Percentiles rank a stretch among this genome's conserved stretches.
phyloP scores from a whole-genome alignment of 2,113 vertebrate species.

The Oxygymnocypris stewartii region DNA sequence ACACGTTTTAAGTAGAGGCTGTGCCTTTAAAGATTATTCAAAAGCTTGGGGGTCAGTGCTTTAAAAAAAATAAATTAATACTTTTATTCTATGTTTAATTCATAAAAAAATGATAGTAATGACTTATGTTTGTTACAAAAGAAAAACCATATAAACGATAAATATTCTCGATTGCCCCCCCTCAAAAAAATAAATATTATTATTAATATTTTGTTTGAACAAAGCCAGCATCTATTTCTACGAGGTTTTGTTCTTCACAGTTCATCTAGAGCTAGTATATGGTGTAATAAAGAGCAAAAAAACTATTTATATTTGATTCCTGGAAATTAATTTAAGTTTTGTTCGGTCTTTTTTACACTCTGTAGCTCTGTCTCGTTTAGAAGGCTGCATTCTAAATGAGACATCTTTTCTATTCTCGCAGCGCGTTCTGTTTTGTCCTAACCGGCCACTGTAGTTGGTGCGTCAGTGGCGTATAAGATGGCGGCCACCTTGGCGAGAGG shows the following conservation, averaged over 20 bases:
- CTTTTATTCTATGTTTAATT: no score
- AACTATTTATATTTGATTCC: neutral
- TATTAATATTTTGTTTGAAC: neutral
- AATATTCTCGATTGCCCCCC: no score
- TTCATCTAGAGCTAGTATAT: neutral
- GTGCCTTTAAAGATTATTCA: no score
- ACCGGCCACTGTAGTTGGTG: slow-evolving; percentile 56
- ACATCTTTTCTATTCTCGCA: neutral
- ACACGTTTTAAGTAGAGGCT: no score
- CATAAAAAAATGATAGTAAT: no score
- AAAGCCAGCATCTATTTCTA: neutral
- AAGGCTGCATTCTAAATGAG: no score
- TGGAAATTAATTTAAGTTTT: neutral
- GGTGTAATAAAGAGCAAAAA: neutral
- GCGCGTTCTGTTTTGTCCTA: slow-evolving; percentile 54
- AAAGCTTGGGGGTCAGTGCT: no score
- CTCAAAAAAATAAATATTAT: neutral
- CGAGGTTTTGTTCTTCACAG: neutral
- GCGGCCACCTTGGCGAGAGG: slow-evolving; percentile 67
- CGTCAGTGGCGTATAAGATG: slow-evolving; percentile 61
- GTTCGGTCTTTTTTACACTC: neutral
- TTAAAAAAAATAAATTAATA: no score
- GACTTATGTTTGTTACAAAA: no score
- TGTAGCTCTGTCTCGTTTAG: no score
- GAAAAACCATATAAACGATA: no score